Evolutionary conservation across 2,888 invertebrate species (phyloP).

Genomic region (Pterostichus niger): DNA sequence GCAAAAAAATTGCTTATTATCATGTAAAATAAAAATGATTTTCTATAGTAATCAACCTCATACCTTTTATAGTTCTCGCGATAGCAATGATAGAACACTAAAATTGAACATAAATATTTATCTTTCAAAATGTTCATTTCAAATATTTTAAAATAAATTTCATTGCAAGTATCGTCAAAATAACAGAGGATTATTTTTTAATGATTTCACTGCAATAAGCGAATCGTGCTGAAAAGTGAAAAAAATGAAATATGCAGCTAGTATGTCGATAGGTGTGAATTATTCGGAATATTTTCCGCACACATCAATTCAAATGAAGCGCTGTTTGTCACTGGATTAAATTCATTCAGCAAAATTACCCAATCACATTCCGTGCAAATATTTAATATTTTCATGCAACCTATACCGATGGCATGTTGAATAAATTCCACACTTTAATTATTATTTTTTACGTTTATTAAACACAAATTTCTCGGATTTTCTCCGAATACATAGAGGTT

Average conservation of each 20-base stretch:
- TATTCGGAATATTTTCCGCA: slow-evolving; percentile 33
- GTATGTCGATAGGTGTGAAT: slow-evolving; percentile 8
- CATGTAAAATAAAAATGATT: too few relatives aligned
- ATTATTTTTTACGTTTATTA: not conserved
- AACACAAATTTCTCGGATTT: slow-evolving; percentile 20
- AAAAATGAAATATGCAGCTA: slow-evolving; percentile 2
- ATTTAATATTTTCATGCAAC: slow-evolving; percentile 31
- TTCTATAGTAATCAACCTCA: too few relatives aligned
- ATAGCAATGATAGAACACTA: too few relatives aligned
- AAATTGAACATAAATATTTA: too few relatives aligned
- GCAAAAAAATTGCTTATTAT: too few relatives aligned
- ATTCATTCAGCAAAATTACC: slow-evolving; percentile 18
- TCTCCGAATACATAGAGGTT: too few relatives aligned
- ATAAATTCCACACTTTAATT: slow-evolving; percentile 26
- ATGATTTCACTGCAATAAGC: not conserved
- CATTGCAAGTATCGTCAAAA: too few relatives aligned
- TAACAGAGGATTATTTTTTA: not conserved
- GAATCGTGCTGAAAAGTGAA: not conserved
- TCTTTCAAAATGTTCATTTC: too few relatives aligned
- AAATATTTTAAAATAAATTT: too few relatives aligned
- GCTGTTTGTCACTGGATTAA: slow-evolving; percentile 43
- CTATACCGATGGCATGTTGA: slow-evolving; percentile 10
- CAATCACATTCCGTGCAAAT: slow-evolving; percentile 37
- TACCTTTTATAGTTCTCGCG: too few relatives aligned
- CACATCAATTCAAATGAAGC: slow-evolving; percentile 16